Evolutionary conservation across 2,888 invertebrate species (phyloP), one percentile per base, ranked within the genome.

Genomic region (Branchipolynoe longqiensis): DNA sequence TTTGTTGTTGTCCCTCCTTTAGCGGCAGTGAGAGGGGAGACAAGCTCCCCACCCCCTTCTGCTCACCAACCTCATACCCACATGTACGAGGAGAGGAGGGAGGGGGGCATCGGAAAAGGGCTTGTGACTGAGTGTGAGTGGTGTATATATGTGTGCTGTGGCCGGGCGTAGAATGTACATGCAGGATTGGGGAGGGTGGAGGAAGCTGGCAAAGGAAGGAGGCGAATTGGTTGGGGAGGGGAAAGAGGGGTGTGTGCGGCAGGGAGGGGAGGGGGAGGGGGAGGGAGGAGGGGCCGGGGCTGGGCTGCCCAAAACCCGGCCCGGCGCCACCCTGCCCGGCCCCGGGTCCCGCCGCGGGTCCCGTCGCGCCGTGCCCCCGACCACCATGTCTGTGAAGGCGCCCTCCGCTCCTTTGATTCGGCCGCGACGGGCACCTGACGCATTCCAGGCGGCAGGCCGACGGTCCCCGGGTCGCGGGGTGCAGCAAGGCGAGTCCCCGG

Each of bases 381-480:
- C 78, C 28, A 22, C n/a, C n/a, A n/a, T n/a, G n/a, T n/a, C n/a
- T n/a, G 12, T 54, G 14, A n/a, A n/a, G n/a, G n/a, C n/a, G n/a
- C n/a, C n/a, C n/a, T n/a, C n/a, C n/a, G n/a, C 69, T 33, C 69
- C 69, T 69, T 69, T 69, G 69, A 69, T 33, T n/a, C 36, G 36
- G 25, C 3, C 62, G 8, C 36, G 36, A 31, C 36, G 36, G 69
- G 38, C 69, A 38, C 69, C 69, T 33, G 14, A n/a, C 69, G 69
- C 69, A 69, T 69, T 36, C 69, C 69, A 2, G n/a, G 14, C 18
- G 14, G 18, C 69, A 4, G 69, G 38, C 38, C 69, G 69, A 69
- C 69, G 36, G 36, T 36, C 69, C 69, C 38, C 36, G 69, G 69
- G 69, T 69, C 69, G 38, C 69, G 18, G 69, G 38, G 69, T 69